These are phyloP conservation scores for Saimiri boliviensis DNA, from an alignment of 2,113 vertebrate genomes.

Conservation along the genomic window DNA sequence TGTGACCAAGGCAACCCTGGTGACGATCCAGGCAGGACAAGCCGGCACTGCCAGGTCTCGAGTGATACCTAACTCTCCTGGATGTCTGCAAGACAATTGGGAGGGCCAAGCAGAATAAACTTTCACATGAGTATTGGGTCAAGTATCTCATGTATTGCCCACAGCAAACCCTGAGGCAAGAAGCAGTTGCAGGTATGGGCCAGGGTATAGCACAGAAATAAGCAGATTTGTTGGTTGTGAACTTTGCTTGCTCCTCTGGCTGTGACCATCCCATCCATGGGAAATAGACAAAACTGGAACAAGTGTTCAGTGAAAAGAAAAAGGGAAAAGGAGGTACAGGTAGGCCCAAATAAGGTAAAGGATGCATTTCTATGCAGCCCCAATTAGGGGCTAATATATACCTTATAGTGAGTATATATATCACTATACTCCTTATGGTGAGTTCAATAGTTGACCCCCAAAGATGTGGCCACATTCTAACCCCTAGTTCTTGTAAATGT, in stretches of 20 bases:
- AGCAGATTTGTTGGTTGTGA: neutral
- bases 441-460: neutral
- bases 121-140: neutral
- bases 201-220: neutral
- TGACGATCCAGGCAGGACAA: slow-evolving; percentile 55
- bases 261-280: neutral
- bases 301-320: neutral
- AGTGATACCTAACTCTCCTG: neutral
- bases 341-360: neutral
- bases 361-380: neutral
- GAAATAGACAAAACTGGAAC: neutral
- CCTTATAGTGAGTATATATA: neutral
- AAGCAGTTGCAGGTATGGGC: neutral
- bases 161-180: neutral
- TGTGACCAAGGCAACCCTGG: neutral
- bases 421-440: neutral
- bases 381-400: neutral
- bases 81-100: neutral
- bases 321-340: neutral
- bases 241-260: neutral
- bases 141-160: neutral
- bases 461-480: neutral
- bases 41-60: neutral
- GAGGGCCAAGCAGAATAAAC: neutral
- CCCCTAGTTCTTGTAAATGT: neutral